Evolutionary conservation across 2,888 invertebrate species (phyloP).

Genomic region (Nemoura dubitans): DNA sequence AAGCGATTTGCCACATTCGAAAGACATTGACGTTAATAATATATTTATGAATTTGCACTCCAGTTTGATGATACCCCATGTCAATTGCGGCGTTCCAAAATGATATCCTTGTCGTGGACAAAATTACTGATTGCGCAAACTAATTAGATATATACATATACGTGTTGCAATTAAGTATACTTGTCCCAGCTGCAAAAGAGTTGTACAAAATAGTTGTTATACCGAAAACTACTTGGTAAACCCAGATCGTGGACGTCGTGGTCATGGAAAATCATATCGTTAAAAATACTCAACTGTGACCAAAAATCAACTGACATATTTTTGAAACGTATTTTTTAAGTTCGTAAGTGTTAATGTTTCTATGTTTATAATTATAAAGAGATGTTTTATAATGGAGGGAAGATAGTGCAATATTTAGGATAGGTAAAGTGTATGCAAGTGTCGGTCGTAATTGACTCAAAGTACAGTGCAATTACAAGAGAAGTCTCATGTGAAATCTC

Average conservation of each 20-base stretch:
- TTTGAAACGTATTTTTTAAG: slow-evolving; percentile 12
- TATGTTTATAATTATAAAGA: background rate
- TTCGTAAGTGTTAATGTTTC: slow-evolving; percentile 7
- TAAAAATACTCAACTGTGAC: background rate
- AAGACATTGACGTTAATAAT: background rate
- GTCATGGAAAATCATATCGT: slow-evolving; percentile 5
- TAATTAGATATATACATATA: background rate
- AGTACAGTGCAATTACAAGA: background rate
- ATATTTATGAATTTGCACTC: background rate
- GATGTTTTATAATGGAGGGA: background rate
- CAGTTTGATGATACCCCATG: background rate
- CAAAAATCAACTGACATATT: background rate
- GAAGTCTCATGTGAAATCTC: too few species aligned
- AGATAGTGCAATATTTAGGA: background rate
- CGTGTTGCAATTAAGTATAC: background rate
- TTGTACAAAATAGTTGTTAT: background rate
- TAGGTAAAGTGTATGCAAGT: background rate
- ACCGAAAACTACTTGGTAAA: background rate
- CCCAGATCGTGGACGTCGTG: background rate
- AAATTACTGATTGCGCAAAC: background rate
- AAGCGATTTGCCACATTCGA: background rate
- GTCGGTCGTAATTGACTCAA: background rate
- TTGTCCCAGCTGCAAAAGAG: background rate
- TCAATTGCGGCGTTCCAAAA: background rate
- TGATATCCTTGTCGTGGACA: background rate